Evolutionary conservation across 2,113 vertebrate species (phyloP).

Genomic region (Microcebus ravelobensis): DNA sequence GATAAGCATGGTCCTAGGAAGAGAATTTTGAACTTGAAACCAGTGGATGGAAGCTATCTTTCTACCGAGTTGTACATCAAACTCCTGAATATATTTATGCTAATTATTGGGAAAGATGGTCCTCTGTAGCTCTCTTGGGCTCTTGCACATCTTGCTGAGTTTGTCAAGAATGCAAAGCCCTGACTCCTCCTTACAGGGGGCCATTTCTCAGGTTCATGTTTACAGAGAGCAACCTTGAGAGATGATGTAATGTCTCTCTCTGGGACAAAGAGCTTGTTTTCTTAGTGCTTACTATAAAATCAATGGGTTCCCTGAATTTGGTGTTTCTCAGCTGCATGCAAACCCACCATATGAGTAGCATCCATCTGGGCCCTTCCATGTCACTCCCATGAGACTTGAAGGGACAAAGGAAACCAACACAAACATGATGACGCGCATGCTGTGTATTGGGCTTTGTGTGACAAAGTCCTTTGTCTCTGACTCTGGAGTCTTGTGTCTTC

Average conservation of each 20-base stretch:
- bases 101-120: neutral
- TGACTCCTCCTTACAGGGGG: neutral
- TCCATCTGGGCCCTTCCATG: neutral
- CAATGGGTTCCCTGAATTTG: neutral
- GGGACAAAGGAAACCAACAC: neutral
- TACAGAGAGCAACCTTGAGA: neutral
- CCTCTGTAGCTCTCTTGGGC: neutral
- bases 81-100: neutral
- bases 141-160: neutral
- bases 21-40: neutral
- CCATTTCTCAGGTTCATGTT: neutral
- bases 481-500: neutral
- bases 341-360: accelerated
- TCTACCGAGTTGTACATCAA: neutral
- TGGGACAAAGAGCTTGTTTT: neutral
- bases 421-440: accelerated
- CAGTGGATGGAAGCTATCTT: neutral
- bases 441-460: neutral
- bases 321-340: neutral
- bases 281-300: neutral
- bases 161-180: neutral
- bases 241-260: neutral
- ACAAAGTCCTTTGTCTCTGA: neutral
- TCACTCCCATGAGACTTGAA: neutral
- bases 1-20: neutral